Evolutionary conservation across 2,113 vertebrate species (phyloP).

Genomic region (Panthera tigris): DNA sequence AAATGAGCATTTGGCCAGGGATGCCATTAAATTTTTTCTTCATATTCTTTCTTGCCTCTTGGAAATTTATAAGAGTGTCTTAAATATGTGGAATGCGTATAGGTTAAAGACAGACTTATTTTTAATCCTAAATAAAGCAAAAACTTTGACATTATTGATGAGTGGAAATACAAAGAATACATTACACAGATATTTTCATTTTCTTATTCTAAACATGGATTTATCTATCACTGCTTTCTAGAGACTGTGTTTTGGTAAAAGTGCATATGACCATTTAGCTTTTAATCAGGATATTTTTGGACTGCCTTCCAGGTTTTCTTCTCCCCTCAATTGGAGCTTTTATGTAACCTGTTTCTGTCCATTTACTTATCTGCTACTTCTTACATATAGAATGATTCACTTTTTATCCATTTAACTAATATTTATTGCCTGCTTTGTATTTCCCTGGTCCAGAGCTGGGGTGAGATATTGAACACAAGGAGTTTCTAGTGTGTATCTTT

Average conservation of each 20-base stretch:
- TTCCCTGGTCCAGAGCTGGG: not conserved
- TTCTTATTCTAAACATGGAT: conserved; percentile 23
- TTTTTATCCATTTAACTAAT: not conserved
- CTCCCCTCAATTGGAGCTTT: not conserved
- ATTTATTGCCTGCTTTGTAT: not conserved
- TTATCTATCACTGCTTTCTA: conserved; percentile 21
- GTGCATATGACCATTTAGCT: not conserved
- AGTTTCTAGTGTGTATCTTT: not conserved
- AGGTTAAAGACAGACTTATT: not conserved
- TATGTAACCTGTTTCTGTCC: conserved; percentile 20
- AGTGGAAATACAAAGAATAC: not conserved
- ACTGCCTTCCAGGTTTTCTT: not conserved
- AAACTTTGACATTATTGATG: not conserved
- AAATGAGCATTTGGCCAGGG: not conserved
- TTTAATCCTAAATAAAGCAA: not conserved
- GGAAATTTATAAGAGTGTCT: not conserved
- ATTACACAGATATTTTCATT: not conserved
- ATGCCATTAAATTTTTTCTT: not conserved
- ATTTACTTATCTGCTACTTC: not conserved
- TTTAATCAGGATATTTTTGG: not conserved
- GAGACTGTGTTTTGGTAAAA: not conserved
- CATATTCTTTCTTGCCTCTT: not conserved
- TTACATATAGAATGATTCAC: not conserved
- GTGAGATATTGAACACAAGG: not conserved
- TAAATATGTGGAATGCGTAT: conserved; percentile 7